Conservation (phyloP, 1,140 invertebrate species). For the Aplysia californica region DNA sequence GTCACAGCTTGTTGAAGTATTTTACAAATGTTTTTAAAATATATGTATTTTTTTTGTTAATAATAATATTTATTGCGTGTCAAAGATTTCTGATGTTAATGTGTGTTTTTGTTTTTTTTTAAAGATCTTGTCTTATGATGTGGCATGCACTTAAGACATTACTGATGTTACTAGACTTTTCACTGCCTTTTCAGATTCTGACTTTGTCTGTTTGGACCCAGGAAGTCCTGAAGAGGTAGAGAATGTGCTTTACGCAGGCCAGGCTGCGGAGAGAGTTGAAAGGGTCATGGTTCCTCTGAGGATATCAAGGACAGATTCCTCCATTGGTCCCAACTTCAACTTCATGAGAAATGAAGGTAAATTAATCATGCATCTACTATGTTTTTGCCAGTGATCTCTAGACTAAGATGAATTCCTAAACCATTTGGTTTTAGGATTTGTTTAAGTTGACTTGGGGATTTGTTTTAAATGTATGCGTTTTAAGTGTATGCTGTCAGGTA, state of each 20-base stretch:
- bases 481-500: too few species aligned
- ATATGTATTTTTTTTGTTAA: too few species aligned
- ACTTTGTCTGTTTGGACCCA: constrained; percentile 26
- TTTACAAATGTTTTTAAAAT: not conserved
- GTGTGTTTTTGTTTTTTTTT: not conserved
- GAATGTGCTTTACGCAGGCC: not conserved
- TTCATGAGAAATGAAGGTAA: constrained; percentile 24
- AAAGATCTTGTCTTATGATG: not conserved
- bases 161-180: not conserved
- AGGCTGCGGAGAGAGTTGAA: not conserved
- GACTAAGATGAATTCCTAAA: not conserved
- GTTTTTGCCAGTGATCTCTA: too few species aligned
- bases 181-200: constrained; percentile 20
- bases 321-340: constrained; percentile 17
- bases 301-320: not conserved
- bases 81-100: not conserved
- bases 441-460: not conserved
- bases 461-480: not conserved
- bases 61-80: too few species aligned
- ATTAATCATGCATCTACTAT: not conserved
- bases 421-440: not conserved
- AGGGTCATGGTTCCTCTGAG: not conserved
- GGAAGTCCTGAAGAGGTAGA: not conserved
- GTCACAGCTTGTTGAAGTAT: too few species aligned
- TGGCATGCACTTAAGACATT: not conserved